phyloP scores from a whole-genome alignment of 1,140 invertebrate genomes.

The Philopotamus ludificatus region DNA sequence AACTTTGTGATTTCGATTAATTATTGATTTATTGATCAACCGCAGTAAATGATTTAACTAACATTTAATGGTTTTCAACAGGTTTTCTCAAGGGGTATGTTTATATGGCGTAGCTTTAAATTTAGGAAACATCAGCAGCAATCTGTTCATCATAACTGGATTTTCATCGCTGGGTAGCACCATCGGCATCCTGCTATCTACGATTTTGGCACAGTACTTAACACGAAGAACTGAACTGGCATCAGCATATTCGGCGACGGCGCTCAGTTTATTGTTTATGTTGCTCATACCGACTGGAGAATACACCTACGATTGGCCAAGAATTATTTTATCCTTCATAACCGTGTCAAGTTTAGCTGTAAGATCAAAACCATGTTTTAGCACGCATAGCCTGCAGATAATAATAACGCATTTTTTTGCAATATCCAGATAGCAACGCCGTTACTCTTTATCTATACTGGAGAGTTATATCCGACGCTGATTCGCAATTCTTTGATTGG shows the following conservation, averaged over 20 bases:
- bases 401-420: neutral
- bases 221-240: constrained; percentile 61
- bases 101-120: constrained; percentile 74
- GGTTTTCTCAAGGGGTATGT: constrained; percentile 69
- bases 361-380: constrained; percentile 31
- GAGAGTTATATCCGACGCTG: constrained; percentile 68
- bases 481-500: constrained; percentile 66
- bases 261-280: constrained; percentile 61
- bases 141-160: constrained; percentile 72
- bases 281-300: constrained; percentile 52
- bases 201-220: constrained; percentile 63
- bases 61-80: constrained; percentile 41
- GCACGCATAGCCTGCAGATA: neutral
- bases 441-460: constrained; percentile 64
- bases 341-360: constrained; percentile 53
- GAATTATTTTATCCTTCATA: constrained; percentile 48
- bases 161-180: constrained; percentile 63
- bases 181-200: constrained; percentile 64
- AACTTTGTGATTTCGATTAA: too few relatives aligned
- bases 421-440: constrained; percentile 57
- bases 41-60: too few relatives aligned
- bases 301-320: constrained; percentile 48
- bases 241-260: constrained; percentile 58
- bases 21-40: too few relatives aligned
- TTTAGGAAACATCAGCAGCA: constrained; percentile 64